Percentiles rank a stretch among this genome's conserved stretches.
Conservation (phyloP, 2,888 invertebrate species). For the Morpho deidamia region DNA sequence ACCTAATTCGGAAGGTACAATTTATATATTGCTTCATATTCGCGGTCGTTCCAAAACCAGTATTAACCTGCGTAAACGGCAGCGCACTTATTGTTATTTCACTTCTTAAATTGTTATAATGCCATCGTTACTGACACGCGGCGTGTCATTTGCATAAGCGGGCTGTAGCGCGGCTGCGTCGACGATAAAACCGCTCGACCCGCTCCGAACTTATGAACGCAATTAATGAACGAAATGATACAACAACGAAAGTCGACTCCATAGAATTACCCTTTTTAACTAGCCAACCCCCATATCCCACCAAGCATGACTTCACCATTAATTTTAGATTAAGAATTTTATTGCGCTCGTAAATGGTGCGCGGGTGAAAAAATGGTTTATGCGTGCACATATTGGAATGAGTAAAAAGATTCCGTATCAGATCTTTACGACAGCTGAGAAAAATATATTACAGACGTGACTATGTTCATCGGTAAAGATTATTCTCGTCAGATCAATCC, state of each 20-base stretch:
- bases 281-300: constrained; percentile 24
- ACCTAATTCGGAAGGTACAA: not conserved
- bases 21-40: constrained; percentile 15
- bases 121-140: constrained; percentile 65
- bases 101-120: constrained; percentile 76
- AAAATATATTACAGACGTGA: constrained; percentile 65
- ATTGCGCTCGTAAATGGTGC: constrained; percentile 39
- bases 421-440: constrained; percentile 54
- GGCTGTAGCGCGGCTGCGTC: constrained; percentile 48
- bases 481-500: constrained; percentile 49
- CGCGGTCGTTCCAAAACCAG: constrained; percentile 11
- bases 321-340: constrained; percentile 59
- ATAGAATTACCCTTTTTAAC: constrained; percentile 48
- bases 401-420: constrained; percentile 59
- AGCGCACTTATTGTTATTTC: constrained; percentile 64
- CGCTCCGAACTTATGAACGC: constrained; percentile 62
- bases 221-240: constrained; percentile 71
- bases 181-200: constrained; percentile 53
- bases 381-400: constrained; percentile 53
- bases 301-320: constrained; percentile 39
- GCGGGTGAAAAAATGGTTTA: constrained; percentile 39
- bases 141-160: constrained; percentile 70
- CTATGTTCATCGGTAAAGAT: constrained; percentile 53
- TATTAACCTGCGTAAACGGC: constrained; percentile 34
- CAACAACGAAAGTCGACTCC: constrained; percentile 39